These are phyloP conservation scores for Pinna nobilis DNA, from an alignment of 1,140 invertebrate species.

Conservation along the genomic window DNA sequence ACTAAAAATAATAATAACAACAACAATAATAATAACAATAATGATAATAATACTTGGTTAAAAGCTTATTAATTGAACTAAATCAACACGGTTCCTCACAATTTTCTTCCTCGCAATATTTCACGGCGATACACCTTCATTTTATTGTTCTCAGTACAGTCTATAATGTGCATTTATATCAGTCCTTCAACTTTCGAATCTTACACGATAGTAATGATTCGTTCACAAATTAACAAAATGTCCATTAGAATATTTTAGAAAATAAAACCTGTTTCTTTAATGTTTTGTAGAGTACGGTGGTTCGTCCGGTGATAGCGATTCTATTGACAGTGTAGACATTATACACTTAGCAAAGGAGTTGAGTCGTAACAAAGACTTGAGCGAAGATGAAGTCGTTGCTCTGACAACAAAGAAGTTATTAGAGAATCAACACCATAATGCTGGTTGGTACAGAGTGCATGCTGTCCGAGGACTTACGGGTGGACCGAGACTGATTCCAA, in stretches of 20 bases:
- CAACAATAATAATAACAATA: too few relatives aligned
- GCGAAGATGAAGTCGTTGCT: constrained; percentile 79
- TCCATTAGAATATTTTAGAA: background rate
- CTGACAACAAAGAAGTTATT: constrained; percentile 79
- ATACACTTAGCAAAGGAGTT: constrained; percentile 72
- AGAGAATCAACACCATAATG: constrained; percentile 77
- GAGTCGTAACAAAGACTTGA: constrained; percentile 77
- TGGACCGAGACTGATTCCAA: constrained; percentile 66
- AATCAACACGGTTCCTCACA: too few relatives aligned
- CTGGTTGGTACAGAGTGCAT: constrained; percentile 80
- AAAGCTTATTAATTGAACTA: too few relatives aligned
- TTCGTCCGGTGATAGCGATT: background rate
- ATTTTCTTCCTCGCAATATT: too few relatives aligned
- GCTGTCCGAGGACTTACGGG: constrained; percentile 78
- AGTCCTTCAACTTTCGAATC: too few relatives aligned
- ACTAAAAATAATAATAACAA: too few relatives aligned
- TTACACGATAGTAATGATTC: too few relatives aligned
- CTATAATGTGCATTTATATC: too few relatives aligned
- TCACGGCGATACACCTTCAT: too few relatives aligned
- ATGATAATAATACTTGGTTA: too few relatives aligned
- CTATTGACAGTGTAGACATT: constrained; percentile 52
- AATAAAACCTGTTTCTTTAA: background rate
- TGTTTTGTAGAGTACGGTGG: background rate
- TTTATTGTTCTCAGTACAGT: too few relatives aligned
- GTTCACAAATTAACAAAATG: too few relatives aligned